Percentiles rank a stretch among this genome's conserved stretches.
Evolutionary conservation across 2,113 vertebrate genomes (phyloP).

Genomic region (Halcyon malimbica): DNA sequence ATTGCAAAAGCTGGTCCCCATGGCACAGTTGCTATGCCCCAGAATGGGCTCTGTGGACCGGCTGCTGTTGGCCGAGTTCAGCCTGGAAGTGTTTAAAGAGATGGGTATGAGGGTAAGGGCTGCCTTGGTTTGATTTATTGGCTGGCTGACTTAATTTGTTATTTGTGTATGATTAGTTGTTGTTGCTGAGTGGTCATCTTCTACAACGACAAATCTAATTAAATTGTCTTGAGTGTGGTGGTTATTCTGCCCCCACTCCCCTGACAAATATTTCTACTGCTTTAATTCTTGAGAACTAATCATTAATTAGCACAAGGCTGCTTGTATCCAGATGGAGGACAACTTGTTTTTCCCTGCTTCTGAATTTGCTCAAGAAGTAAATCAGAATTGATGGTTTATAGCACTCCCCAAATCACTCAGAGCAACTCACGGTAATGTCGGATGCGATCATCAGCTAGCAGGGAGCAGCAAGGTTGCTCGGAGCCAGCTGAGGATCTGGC

Average conservation of each 20-base stretch:
- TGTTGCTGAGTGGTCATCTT: slow-evolving; percentile 37
- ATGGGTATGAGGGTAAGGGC: neutral
- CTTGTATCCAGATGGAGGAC: neutral
- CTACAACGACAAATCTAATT: neutral
- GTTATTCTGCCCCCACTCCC: too few relatives aligned
- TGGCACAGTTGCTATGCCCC: neutral
- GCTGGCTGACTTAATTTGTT: slow-evolving; percentile 38
- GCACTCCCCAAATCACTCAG: neutral
- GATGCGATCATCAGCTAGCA: neutral
- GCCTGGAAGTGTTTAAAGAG: neutral
- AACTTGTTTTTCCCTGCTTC: neutral
- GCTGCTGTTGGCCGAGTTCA: fast-evolving
- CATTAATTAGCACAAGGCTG: neutral
- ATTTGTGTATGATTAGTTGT: neutral
- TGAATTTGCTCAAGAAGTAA: neutral
- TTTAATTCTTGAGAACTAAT: neutral
- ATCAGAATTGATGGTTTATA: fast-evolving
- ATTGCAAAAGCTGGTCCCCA: neutral
- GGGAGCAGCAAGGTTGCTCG: neutral
- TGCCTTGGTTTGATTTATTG: slow-evolving; percentile 9
- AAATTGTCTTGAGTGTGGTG: neutral
- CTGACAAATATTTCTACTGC: neutral
- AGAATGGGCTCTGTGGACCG: fast-evolving
- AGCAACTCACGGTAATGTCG: neutral
- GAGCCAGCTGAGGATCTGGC: neutral